Conservation (phyloP, 2,113 vertebrate species). For the Nycticebus coucang region DNA sequence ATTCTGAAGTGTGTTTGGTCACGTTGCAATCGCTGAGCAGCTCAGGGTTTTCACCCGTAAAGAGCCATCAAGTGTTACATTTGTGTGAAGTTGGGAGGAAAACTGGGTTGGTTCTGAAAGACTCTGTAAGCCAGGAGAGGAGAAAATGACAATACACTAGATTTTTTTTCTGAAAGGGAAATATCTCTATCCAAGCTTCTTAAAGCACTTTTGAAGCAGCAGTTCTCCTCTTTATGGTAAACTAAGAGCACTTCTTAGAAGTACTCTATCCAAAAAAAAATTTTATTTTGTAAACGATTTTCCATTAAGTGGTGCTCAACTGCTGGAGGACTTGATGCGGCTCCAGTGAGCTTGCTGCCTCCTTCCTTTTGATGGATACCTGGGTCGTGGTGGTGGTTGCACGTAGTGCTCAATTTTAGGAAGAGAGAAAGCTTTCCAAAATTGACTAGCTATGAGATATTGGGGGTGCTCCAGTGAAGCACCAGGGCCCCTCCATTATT, state of each 20-base stretch:
- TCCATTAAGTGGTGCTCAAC: neutral
- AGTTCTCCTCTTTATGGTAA: slow-evolving; percentile 24
- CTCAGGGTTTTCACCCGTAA: neutral
- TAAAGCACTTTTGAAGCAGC: slow-evolving; percentile 13
- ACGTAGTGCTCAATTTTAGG: neutral
- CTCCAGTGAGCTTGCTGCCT: neutral
- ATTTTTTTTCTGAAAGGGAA: neutral
- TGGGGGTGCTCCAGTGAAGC: neutral
- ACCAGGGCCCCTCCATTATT: neutral
- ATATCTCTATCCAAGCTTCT: slow-evolving; percentile 6
- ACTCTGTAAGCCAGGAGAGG: neutral
- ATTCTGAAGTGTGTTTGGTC: neutral
- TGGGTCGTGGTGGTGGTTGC: too few relatives aligned
- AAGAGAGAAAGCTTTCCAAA: neutral
- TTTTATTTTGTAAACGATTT: neutral
- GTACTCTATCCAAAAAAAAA: neutral
- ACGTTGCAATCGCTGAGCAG: neutral
- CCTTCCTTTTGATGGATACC: neutral
- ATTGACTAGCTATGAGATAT: neutral
- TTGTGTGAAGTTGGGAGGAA: neutral
- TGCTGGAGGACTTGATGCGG: neutral
- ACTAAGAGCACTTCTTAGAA: slow-evolving; percentile 1
- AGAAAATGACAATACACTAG: neutral
- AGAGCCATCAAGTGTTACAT: neutral
- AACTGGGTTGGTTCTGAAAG: slow-evolving; percentile 1